Evolutionary conservation across 92 coral and sea anemone genomes (phyloP), one percentile per base, ranked within the genome.

Genomic region (Porites divaricata): DNA sequence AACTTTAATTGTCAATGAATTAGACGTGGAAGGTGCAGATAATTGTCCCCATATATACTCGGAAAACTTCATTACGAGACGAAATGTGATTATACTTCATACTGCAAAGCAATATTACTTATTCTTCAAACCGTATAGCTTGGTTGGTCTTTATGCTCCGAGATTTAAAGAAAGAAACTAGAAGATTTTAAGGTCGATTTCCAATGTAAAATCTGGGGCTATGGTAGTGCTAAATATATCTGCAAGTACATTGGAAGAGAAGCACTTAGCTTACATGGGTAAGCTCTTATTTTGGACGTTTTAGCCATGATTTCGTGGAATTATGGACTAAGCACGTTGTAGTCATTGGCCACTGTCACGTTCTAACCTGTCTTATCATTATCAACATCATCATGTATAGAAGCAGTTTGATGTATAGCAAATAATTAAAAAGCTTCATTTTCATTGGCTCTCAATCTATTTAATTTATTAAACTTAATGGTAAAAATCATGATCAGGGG

Each of bases 281-380:
- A 35, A 35, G 45, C 45, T 35, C 7, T 35, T 4, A 35, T 35
- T 35, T 35, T 35, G 45, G 5, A 35, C 45, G 45, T 35, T 35
- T 6, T 35, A 35, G 45, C 24, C 83, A 14, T 50, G 83, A 41
- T 78, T 78, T 50, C 62, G 49, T 20, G 9, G 62, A 35, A 76
- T 76, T 62, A 12, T 10, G 54, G 70, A 19, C 8, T 12, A 49
- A 15, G 9, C 23, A 14, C 8, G 22, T 28, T 20, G 63, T 22
- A 16, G 21, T 28, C 79, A 5, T 0, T 58, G 53, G 21, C 77
- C 25, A 77, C 45, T 79, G 75, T 23, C 73, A 25, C 26, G 26
- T 67, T 25, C 20, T 79, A 10, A 17, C 75, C 48, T 54, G 64
- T 50, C 72, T 19, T 52, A 7, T 14, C 16, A 25, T 6, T 24